Evolutionary conservation across 92 coral and sea anemone genomes (phyloP).

Genomic region (Heliopora coerulea): DNA sequence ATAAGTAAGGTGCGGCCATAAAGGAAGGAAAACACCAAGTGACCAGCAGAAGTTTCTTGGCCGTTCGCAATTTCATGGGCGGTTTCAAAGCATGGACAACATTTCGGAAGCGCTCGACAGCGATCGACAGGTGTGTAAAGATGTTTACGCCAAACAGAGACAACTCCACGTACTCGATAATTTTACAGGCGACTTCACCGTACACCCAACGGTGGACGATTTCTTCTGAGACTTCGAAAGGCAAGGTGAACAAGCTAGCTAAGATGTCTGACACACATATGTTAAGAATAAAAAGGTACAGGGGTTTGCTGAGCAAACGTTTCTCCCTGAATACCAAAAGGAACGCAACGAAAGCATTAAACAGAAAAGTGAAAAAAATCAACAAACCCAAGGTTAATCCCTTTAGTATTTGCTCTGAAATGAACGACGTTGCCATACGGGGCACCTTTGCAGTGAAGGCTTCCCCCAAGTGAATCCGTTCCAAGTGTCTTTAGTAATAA

Average conservation of each 20-base stretch:
- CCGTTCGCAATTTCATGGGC: slow-evolving; percentile 23
- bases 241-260: slow-evolving; percentile 26
- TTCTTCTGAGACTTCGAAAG: slow-evolving; percentile 33
- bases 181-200: slow-evolving; percentile 22
- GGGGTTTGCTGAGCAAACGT: slow-evolving; percentile 23
- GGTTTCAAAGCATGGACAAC: slow-evolving; percentile 36
- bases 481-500: not conserved
- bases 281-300: slow-evolving; percentile 20
- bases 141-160: slow-evolving; percentile 35
- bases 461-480: no score
- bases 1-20: slow-evolving; percentile 18
- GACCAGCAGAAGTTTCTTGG: slow-evolving; percentile 2
- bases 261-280: slow-evolving; percentile 23
- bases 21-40: slow-evolving; percentile 22
- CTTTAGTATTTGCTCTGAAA: not conserved
- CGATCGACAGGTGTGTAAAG: slow-evolving; percentile 35
- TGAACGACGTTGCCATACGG: no score
- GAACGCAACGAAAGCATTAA: not conserved
- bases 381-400: not conserved
- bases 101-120: slow-evolving; percentile 26
- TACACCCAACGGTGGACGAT: slow-evolving; percentile 10
- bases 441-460: no score
- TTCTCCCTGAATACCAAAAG: not conserved
- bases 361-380: not conserved
- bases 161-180: slow-evolving; percentile 27